Conservation (phyloP, 2,113 vertebrate species). For the Ursus arctos region DNA sequence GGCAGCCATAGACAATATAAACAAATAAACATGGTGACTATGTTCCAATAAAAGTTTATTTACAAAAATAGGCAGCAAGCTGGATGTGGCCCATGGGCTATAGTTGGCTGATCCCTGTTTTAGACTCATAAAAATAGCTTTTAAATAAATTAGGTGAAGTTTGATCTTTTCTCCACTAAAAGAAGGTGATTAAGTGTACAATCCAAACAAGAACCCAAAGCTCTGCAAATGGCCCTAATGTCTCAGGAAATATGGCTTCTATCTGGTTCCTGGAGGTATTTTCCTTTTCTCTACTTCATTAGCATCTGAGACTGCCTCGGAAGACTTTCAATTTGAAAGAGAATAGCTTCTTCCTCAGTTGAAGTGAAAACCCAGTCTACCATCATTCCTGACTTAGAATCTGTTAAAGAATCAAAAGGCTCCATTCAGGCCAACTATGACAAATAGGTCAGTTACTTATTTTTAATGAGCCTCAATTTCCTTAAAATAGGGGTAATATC, state of each 20-base stretch:
- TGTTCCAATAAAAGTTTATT: slow-evolving; percentile 10
- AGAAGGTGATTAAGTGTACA: neutral
- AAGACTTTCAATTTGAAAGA: neutral
- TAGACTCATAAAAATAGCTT: slow-evolving; percentile 45
- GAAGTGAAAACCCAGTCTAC: neutral
- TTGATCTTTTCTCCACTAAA: neutral
- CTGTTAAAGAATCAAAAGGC: neutral
- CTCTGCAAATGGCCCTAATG: neutral
- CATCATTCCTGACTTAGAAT: neutral
- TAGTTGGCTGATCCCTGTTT: neutral
- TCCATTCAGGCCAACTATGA: neutral
- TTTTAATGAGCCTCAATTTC: neutral
- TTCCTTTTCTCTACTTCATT: neutral
- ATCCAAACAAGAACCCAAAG: neutral
- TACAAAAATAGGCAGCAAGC: neutral
- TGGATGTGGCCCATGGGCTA: neutral
- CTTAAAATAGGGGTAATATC: neutral
- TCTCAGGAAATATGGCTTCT: neutral
- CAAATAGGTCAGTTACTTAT: neutral
- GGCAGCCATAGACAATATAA: neutral
- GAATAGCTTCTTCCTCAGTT: neutral
- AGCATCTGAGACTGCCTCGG: neutral
- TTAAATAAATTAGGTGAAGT: slow-evolving; percentile 8
- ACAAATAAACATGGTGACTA: neutral
- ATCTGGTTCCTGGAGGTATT: neutral